A percentile compares a stretch with the other conserved stretches of the same genome.
phyloP scores from a whole-genome alignment of 2,888 invertebrate genomes.

The Ennomos fuscantarius region DNA sequence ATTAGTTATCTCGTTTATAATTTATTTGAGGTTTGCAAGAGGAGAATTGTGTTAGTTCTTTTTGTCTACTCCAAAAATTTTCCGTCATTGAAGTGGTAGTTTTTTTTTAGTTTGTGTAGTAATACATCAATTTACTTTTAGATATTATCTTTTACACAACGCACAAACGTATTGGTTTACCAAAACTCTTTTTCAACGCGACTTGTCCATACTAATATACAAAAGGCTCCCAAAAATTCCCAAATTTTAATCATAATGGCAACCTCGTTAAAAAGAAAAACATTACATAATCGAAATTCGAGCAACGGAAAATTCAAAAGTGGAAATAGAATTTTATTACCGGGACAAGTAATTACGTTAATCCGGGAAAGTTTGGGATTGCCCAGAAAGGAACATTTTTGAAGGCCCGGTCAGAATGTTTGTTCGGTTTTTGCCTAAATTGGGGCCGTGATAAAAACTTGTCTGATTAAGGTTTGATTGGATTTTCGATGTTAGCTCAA shows the following conservation, averaged over 20 bases:
- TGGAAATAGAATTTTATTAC: constrained; percentile 29
- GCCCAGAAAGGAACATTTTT: constrained; percentile 35
- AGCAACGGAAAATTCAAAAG: constrained; percentile 17
- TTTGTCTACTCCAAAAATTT: no score
- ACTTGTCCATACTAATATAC: neutral
- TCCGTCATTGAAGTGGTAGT: no score
- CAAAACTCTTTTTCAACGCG: no score
- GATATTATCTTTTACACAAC: no score
- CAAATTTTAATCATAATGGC: constrained; percentile 9
- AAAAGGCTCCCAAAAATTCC: neutral
- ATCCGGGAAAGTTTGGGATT: constrained; percentile 38
- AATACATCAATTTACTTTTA: no score
- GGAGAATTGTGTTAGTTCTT: no score
- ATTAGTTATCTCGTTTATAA: no score
- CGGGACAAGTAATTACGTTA: constrained; percentile 37
- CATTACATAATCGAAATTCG: constrained; percentile 10
- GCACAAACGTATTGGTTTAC: no score
- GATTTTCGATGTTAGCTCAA: constrained; percentile 34
- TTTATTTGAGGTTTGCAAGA: no score
- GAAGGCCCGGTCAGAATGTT: constrained; percentile 33
- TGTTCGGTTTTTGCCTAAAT: constrained; percentile 38
- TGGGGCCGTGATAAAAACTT: constrained; percentile 41
- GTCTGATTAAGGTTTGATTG: constrained; percentile 40
- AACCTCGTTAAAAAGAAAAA: constrained; percentile 10
- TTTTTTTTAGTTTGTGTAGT: no score